Evolutionary conservation across 2,113 vertebrate genomes (phyloP).

Genomic region (Saimiri boliviensis): DNA sequence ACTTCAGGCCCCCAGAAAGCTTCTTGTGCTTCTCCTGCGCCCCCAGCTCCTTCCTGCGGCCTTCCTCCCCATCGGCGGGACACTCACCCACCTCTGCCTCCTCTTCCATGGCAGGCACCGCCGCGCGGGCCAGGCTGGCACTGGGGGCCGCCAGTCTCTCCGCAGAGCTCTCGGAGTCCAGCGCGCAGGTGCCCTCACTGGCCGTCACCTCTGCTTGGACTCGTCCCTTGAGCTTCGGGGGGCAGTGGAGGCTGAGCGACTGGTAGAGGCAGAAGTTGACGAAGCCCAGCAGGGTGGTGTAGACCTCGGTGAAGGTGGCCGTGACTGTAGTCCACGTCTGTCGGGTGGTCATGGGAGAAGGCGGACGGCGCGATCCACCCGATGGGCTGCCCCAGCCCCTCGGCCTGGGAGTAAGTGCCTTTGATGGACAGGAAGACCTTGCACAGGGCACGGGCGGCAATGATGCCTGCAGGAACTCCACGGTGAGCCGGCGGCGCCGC

Average conservation of each 20-base stretch:
- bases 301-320: constrained; percentile 98
- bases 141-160: constrained; percentile 96
- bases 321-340: constrained; percentile 99
- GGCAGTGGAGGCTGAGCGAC: constrained; percentile 94
- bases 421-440: constrained; percentile 99
- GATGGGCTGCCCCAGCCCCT: constrained; percentile 93
- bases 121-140: constrained; percentile 89
- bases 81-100: constrained; percentile 93
- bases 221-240: constrained; percentile 93
- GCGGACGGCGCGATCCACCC: constrained; percentile 96
- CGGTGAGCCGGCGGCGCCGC: constrained; percentile 93
- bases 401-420: constrained; percentile 98
- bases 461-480: constrained; percentile 96
- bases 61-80: constrained; percentile 91
- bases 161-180: constrained; percentile 93
- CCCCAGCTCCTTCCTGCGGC: constrained; percentile 87
- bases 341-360: constrained; percentile 96
- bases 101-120: constrained; percentile 88
- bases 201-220: constrained; percentile 77
- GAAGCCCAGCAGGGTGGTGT: constrained; percentile 96
- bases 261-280: constrained; percentile 98
- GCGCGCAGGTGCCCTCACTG: constrained; percentile 88
- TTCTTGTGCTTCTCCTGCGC: constrained; percentile 90
- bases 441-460: constrained; percentile 90
- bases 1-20: constrained; percentile 93